A percentile compares a stretch with the other conserved stretches of the same genome.
phyloP scores from a whole-genome alignment of 2,888 invertebrate genomes.

The Oligia fasciuncula region DNA sequence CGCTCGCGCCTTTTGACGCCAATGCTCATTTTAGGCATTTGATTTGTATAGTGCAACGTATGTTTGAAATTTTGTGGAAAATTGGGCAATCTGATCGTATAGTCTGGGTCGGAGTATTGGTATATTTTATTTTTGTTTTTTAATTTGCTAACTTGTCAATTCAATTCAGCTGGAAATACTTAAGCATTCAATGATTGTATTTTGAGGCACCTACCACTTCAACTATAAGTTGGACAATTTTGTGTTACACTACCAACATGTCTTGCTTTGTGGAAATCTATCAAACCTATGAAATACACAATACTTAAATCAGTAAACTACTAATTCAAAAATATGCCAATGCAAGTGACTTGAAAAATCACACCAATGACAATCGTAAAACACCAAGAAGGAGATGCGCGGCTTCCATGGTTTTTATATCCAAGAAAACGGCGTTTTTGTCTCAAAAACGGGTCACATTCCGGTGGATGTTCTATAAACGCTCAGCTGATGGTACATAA shows the following conservation, averaged over 20 bases:
- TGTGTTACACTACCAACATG: neutral
- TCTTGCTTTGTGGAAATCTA: neutral
- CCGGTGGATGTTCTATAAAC: slow-evolving; percentile 66
- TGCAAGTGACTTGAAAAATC: slow-evolving; percentile 1
- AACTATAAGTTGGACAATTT: neutral
- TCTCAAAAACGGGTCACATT: slow-evolving; percentile 60
- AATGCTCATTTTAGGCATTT: slow-evolving; percentile 56
- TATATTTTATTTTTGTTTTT: no score
- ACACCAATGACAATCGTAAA: slow-evolving; percentile 30
- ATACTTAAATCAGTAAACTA: neutral
- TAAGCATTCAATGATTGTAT: no score
- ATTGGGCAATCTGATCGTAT: slow-evolving; percentile 7
- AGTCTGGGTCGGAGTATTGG: no score
- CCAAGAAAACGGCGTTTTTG: slow-evolving; percentile 48
- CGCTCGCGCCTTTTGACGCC: slow-evolving; percentile 65
- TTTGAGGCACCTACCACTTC: no score
- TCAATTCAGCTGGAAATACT: no score
- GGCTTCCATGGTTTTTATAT: slow-evolving; percentile 39
- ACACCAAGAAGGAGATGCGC: slow-evolving; percentile 12
- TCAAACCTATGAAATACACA: no score
- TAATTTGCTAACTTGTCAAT: no score
- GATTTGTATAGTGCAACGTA: slow-evolving; percentile 47
- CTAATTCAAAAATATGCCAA: neutral
- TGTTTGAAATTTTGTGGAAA: slow-evolving; percentile 25
- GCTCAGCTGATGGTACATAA: slow-evolving; percentile 76